These are phyloP conservation scores for Lepidotrigona ventralis DNA, from an alignment of 1,140 invertebrate genomes.

Conservation along the genomic window DNA sequence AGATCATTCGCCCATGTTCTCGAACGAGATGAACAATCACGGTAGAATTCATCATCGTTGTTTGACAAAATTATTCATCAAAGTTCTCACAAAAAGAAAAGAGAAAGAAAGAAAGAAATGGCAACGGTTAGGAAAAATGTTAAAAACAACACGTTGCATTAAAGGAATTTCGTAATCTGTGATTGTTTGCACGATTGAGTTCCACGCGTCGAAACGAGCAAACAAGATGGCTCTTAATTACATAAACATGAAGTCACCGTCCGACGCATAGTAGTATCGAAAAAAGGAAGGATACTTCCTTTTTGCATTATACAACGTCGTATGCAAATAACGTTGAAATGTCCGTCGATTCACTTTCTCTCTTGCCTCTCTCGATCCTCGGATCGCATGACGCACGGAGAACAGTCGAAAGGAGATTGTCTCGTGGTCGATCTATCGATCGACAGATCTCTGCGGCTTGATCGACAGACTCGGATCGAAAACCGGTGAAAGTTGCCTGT, in stretches of 20 bases:
- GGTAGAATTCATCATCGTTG: not conserved
- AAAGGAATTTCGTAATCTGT: not conserved
- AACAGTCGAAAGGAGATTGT: slow-evolving; percentile 43
- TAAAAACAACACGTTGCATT: not conserved
- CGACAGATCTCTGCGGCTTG: slow-evolving; percentile 33
- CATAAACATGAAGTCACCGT: not conserved
- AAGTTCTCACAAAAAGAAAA: too few species aligned
- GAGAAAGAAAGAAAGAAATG: not conserved
- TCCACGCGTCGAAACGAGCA: not conserved
- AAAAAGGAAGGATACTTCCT: not conserved
- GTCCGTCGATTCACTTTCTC: slow-evolving; percentile 33
- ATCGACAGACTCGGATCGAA: slow-evolving; percentile 41
- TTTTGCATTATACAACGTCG: not conserved
- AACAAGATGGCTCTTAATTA: not conserved
- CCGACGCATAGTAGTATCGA: too few species aligned
- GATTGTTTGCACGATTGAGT: not conserved
- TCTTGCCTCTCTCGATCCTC: slow-evolving; percentile 9
- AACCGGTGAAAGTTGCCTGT: slow-evolving; percentile 43
- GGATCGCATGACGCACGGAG: slow-evolving; percentile 14
- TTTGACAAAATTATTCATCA: too few species aligned
- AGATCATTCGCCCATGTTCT: too few species aligned
- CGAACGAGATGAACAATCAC: not conserved
- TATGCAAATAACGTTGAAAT: slow-evolving; percentile 28
- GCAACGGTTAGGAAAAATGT: not conserved
- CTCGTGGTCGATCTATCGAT: slow-evolving; percentile 34